Base-by-base conservation (phyloP, 2,888 invertebrate species). In the Acleris laterana region DNA sequence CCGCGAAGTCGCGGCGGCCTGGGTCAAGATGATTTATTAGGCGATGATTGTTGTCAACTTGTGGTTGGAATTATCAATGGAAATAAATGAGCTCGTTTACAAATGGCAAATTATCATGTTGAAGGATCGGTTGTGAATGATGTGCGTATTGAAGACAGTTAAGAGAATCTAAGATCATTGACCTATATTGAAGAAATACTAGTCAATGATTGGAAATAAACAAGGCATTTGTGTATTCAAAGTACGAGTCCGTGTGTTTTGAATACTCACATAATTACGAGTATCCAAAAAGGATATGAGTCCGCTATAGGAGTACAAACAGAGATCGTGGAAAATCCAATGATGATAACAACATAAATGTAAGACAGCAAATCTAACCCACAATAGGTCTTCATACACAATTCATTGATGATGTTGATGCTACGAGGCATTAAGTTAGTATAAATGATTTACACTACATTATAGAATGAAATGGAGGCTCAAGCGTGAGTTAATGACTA, bases 21-120 rank as follows among this genome's bases (percentile, higher is more conserved):
- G 46, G 60, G 55, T 60, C 55, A 32, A 11, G 60, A 55, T 49
- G 42, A 65, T 65, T 51, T 44, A 51, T 61, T 50, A 65, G 48
- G 13, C 60, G 49, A 42, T 20, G 60, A 65, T 60, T 60, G 58
- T 63, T 58, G 63, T 49, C 63, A 64, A 46, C n/a, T 52, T 48
- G 53, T n/a, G 46, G 59, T 25, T 42, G 38, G 48, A 46, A n/a
- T 44, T 44, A 53, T 63, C 48, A 59, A 59, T 46, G 58, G 48
- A 32, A 20, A 57, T 51, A 46, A 52, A 63, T 51, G 32, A 58
- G 51, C 32, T 20, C 28, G 61, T 44, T 48, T 3, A 16, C 28
- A 44, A 28, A 46, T 20, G 32, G 20, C 61, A 46, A 52, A 61
- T 25, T 17, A 52, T 32, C 7, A 19, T n/a, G 61, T 52, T 52